Evolutionary conservation across 2,888 invertebrate genomes (phyloP).

Genomic region (Dendrolimus pini): DNA sequence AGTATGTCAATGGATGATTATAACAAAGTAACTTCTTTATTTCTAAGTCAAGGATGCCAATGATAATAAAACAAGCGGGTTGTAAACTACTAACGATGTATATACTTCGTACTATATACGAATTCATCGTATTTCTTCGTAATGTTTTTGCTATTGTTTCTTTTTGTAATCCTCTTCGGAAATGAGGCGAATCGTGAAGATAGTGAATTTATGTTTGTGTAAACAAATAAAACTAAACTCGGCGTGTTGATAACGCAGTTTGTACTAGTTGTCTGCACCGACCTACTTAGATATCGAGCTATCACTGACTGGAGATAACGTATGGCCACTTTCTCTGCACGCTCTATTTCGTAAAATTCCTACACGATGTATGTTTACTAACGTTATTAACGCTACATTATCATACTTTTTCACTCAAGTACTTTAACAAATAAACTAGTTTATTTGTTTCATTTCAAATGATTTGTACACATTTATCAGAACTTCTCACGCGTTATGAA

Average conservation of each 20-base stretch:
- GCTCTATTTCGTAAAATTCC: constrained; percentile 35
- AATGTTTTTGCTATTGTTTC: constrained; percentile 11
- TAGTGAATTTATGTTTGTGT: constrained; percentile 23
- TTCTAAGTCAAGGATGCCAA: too few relatives aligned
- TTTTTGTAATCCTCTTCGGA: not conserved
- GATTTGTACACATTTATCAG: too few relatives aligned
- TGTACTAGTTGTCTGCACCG: constrained; percentile 48
- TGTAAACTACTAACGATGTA: too few relatives aligned
- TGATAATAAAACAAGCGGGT: too few relatives aligned
- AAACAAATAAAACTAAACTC: constrained; percentile 24
- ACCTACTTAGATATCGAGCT: constrained; percentile 64
- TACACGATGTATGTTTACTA: constrained; percentile 21
- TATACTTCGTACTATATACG: too few relatives aligned
- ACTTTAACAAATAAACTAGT: not conserved
- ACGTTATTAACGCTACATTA: constrained; percentile 8
- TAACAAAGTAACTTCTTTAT: too few relatives aligned
- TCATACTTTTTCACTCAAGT: constrained; percentile 3
- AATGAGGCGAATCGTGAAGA: constrained; percentile 15
- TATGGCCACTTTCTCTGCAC: constrained; percentile 55
- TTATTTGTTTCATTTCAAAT: too few relatives aligned
- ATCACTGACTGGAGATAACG: constrained; percentile 49
- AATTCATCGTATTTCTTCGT: not conserved
- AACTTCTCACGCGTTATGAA: too few relatives aligned
- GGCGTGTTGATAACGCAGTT: constrained; percentile 45
- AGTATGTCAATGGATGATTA: too few relatives aligned